phyloP scores from a whole-genome alignment of 2,888 invertebrate species.

The Drosophila aldrichi region DNA sequence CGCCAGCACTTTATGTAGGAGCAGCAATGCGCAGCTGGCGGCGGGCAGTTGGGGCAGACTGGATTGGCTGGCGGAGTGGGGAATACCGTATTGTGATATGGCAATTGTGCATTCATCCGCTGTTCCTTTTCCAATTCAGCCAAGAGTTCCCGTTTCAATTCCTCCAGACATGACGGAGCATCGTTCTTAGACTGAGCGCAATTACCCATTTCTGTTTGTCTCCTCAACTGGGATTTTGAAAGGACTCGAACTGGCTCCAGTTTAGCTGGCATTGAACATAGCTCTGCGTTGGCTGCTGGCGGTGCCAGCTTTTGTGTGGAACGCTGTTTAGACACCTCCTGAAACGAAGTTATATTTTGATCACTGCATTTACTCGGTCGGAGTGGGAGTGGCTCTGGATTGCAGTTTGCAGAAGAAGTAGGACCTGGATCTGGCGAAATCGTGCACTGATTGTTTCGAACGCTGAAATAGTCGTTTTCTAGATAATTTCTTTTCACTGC shows the following conservation, averaged over 20 bases:
- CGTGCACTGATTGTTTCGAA: neutral
- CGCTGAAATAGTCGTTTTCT: neutral
- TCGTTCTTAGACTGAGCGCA: slow-evolving; percentile 5
- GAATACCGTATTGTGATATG: slow-evolving; percentile 3
- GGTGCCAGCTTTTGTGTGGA: no score
- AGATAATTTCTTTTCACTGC: rapidly evolving
- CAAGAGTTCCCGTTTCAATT: slow-evolving; percentile 48
- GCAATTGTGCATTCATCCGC: neutral
- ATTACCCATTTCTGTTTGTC: neutral
- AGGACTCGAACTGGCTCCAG: neutral
- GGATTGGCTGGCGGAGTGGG: neutral
- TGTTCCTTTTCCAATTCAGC: slow-evolving; percentile 15
- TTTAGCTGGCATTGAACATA: no score
- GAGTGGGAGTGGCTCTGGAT: neutral
- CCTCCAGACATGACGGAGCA: slow-evolving; percentile 32
- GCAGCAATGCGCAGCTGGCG: neutral
- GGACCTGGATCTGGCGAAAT: no score
- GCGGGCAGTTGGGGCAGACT: neutral
- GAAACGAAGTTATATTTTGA: neutral
- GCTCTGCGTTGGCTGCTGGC: no score
- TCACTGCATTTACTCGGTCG: neutral
- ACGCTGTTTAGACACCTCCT: no score
- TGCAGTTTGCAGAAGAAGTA: neutral
- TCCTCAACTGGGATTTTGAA: neutral
- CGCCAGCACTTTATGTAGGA: slow-evolving; percentile 4